These are phyloP conservation scores for Cherax quadricarinatus DNA, from an alignment of 1,140 invertebrate species.

Conservation along the genomic window DNA sequence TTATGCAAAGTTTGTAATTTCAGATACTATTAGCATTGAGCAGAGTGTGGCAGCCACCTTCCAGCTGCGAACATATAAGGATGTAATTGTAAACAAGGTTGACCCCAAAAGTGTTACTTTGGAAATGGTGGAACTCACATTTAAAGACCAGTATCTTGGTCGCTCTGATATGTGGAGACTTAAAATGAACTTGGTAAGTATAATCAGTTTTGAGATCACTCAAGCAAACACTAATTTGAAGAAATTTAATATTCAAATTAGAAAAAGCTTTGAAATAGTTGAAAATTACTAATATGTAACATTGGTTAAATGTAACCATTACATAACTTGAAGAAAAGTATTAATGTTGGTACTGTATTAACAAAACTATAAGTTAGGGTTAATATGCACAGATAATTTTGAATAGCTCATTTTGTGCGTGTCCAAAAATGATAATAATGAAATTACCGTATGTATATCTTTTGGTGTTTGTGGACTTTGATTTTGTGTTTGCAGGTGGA, in stretches of 20 bases:
- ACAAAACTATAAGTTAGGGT: no score
- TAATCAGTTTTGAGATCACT: neutral
- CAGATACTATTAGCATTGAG: constrained; percentile 83
- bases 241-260: no score
- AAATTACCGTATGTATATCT: neutral
- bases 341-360: no score
- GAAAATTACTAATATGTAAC: no score
- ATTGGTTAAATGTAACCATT: no score
- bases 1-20: neutral
- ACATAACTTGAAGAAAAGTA: no score
- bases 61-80: constrained; percentile 87
- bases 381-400: neutral
- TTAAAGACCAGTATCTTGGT: constrained; percentile 98
- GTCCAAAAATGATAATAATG: neutral
- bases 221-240: no score
- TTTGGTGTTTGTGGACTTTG: neutral
- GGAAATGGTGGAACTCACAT: constrained; percentile 97
- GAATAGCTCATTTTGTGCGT: neutral
- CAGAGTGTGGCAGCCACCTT: constrained; percentile 91
- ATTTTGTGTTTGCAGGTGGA: constrained; percentile 82
- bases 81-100: constrained; percentile 89
- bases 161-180: constrained; percentile 99
- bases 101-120: constrained; percentile 90
- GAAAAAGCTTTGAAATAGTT: no score
- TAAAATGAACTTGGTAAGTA: constrained; percentile 89